Conservation (phyloP, 2,113 vertebrate species). For the Henicopernis longicauda region DNA sequence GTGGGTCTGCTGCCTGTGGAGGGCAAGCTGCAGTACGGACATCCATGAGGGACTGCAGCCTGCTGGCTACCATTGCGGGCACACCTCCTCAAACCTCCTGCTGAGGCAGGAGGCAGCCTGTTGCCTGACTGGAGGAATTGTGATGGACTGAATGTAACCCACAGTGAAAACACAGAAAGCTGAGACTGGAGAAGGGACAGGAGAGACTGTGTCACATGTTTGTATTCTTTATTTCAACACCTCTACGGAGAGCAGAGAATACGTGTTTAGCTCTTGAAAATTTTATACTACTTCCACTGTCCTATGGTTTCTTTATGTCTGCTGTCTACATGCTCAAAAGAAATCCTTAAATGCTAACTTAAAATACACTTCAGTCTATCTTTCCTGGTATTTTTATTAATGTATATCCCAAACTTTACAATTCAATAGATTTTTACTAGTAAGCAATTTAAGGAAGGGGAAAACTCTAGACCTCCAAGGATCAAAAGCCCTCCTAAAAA, state of each 20-base stretch:
- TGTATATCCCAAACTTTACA: not conserved
- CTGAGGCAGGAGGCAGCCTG: not conserved
- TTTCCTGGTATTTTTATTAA: not conserved
- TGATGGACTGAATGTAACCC: not conserved
- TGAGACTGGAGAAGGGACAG: not conserved
- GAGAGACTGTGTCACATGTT: accelerated
- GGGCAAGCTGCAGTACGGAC: not conserved
- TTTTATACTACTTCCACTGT: not conserved
- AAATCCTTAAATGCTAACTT: not conserved
- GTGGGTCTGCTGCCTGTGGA: not conserved
- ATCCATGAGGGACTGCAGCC: not conserved
- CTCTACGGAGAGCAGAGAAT: not conserved
- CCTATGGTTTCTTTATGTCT: not conserved
- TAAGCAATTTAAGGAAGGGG: not conserved
- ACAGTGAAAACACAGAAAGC: not conserved
- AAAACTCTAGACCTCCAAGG: not conserved
- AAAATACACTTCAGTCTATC: not conserved
- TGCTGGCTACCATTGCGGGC: not conserved
- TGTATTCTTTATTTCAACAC: not conserved
- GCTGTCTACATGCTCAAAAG: not conserved
- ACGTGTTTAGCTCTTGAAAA: not conserved
- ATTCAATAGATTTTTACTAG: not conserved
- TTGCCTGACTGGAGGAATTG: not conserved
- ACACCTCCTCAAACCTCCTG: not conserved
- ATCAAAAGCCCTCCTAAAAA: not conserved